A percentile compares a stretch with the other conserved stretches of the same genome.
Evolutionary conservation across 2,888 invertebrate genomes (phyloP).

Genomic region (Himalopsyche japonica): DNA sequence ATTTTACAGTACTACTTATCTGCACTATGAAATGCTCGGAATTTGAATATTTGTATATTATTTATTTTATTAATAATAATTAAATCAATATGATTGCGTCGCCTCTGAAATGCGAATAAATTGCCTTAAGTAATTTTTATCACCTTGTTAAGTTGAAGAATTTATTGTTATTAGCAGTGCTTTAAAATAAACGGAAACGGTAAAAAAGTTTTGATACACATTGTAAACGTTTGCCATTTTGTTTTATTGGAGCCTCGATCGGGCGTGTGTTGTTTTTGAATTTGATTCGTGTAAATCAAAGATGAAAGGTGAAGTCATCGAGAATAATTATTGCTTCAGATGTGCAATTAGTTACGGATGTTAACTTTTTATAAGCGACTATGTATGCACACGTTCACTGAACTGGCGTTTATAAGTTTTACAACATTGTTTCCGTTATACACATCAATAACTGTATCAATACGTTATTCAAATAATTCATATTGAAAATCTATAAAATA

Average conservation of each 20-base stretch:
- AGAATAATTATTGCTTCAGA: neutral
- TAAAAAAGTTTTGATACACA: neutral
- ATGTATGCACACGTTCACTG: neutral
- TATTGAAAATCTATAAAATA: too few relatives aligned
- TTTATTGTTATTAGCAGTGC: neutral
- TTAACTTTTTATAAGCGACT: neutral
- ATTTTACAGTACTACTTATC: too few relatives aligned
- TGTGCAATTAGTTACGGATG: neutral
- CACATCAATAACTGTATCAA: too few relatives aligned
- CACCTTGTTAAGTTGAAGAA: neutral
- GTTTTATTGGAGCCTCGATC: neutral
- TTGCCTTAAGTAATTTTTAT: neutral
- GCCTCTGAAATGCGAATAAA: neutral
- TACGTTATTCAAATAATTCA: too few relatives aligned
- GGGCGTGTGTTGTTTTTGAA: neutral
- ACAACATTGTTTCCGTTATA: too few relatives aligned
- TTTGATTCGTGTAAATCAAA: neutral
- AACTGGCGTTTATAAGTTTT: too few relatives aligned
- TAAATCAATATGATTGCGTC: neutral
- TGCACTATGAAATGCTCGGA: too few relatives aligned
- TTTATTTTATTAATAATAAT: too few relatives aligned
- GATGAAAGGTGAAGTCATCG: neutral
- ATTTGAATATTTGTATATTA: too few relatives aligned
- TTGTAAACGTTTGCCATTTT: neutral
- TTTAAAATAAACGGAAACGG: neutral